Evolutionary conservation across 2,888 invertebrate genomes (phyloP).

Genomic region (Micoletzkya japonica): DNA sequence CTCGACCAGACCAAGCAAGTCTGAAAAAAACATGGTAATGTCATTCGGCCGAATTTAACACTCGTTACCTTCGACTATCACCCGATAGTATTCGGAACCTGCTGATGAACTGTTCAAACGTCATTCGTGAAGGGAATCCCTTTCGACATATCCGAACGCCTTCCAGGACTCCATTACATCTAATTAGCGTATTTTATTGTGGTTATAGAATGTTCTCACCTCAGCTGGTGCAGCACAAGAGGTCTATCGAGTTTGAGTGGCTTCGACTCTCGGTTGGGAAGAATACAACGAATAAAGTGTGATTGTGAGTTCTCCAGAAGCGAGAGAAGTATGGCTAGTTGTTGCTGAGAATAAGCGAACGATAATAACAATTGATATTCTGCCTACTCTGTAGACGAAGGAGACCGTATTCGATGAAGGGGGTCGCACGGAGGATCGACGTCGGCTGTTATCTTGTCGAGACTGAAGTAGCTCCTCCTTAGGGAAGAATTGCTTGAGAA

Average conservation of each 20-base stretch:
- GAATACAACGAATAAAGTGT: conserved; percentile 64
- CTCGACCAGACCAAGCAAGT: conserved; percentile 16
- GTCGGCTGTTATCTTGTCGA: conserved; percentile 1
- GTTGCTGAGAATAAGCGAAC: conserved; percentile 45
- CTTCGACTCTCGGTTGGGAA: conserved; percentile 62
- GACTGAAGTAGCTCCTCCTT: background rate
- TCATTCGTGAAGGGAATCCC: conserved; percentile 99
- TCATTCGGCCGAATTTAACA: background rate
- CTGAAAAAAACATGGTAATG: background rate
- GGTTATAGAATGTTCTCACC: conserved; percentile 31
- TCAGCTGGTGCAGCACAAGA: conserved; percentile 56
- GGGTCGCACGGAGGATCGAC: conserved; percentile 34
- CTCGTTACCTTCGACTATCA: background rate
- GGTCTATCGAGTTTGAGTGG: conserved; percentile 55
- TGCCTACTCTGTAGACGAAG: conserved; percentile 39
- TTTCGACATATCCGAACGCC: conserved; percentile 99
- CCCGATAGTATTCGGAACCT: conserved; percentile 73
- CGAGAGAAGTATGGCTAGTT: conserved; percentile 55
- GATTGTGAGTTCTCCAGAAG: conserved; percentile 59
- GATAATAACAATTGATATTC: conserved; percentile 5
- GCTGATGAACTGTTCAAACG: conserved; percentile 98
- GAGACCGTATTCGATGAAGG: conserved; percentile 40
- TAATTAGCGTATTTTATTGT: conserved; percentile 65
- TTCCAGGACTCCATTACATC: conserved; percentile 99
- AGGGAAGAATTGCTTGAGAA: conserved; percentile 50